A percentile compares a stretch with the other conserved stretches of the same genome.
These are phyloP conservation scores for Symphodus melops DNA, from an alignment of 2,113 vertebrate species.

Conservation along the genomic window DNA sequence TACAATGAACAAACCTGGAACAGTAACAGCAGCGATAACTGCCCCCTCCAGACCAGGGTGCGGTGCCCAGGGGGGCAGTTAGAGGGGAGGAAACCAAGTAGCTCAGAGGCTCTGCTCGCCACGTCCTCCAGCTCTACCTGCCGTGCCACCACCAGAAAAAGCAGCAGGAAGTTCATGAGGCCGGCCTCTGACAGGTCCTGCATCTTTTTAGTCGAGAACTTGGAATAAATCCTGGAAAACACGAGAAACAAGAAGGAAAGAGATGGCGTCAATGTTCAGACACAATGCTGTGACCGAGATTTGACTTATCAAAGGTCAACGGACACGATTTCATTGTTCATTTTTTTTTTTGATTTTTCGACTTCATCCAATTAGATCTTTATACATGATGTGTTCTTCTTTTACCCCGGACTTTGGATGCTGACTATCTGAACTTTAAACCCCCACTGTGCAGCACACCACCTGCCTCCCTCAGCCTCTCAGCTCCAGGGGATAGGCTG, in stretches of 20 bases:
- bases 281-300: neutral
- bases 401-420: constrained; percentile 57
- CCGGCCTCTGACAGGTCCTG: constrained; percentile 92
- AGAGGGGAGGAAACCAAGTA: constrained; percentile 86
- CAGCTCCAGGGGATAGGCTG: constrained; percentile 61
- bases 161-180: constrained; percentile 91
- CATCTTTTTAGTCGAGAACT: constrained; percentile 95
- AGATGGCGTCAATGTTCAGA: neutral
- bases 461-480: constrained; percentile 64
- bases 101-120: constrained; percentile 86
- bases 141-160: constrained; percentile 89
- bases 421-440: constrained; percentile 67
- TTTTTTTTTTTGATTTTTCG: neutral
- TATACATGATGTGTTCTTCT: constrained; percentile 43
- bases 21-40: constrained; percentile 90
- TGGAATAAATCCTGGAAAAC: constrained; percentile 92
- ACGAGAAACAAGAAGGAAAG: neutral
- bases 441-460: constrained; percentile 42
- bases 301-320: neutral
- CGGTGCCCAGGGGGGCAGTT: constrained; percentile 78
- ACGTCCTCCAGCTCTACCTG: constrained; percentile 91
- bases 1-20: constrained; percentile 73
- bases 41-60: constrained; percentile 91
- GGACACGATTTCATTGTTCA: neutral
- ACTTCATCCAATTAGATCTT: constrained; percentile 19